A percentile compares a stretch with the other conserved stretches of the same genome.
phyloP scores from a whole-genome alignment of 2,888 invertebrate genomes.

The Cinara cedri region DNA sequence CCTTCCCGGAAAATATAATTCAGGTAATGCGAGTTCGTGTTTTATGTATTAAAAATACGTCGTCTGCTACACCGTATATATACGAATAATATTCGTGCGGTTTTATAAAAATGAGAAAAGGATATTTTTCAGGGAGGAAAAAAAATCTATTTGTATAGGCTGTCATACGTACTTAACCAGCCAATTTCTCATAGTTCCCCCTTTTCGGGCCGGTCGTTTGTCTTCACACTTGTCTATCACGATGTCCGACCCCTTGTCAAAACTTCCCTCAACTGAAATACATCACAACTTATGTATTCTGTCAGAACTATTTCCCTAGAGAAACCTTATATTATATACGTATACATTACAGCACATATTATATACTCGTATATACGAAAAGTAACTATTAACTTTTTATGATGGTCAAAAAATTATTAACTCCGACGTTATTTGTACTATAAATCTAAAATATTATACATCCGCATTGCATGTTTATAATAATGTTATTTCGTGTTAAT shows the following conservation, averaged over 20 bases:
- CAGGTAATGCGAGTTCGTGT: background rate
- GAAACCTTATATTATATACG: slow-evolving; percentile 25
- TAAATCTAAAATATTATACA: too few species aligned
- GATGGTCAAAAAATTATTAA: slow-evolving; percentile 21
- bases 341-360: too few species aligned
- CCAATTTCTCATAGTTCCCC: slow-evolving; percentile 56
- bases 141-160: slow-evolving; percentile 46
- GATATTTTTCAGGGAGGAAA: slow-evolving; percentile 24
- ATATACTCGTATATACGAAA: slow-evolving; percentile 27
- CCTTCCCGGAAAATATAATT: background rate
- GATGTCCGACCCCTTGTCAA: slow-evolving; percentile 55
- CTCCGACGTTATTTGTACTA: background rate
- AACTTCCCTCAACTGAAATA: slow-evolving; percentile 52
- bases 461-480: too few species aligned
- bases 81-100: slow-evolving; percentile 6
- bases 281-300: slow-evolving; percentile 53
- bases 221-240: slow-evolving; percentile 57
- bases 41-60: background rate
- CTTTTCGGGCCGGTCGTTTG: slow-evolving; percentile 47
- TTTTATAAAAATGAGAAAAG: slow-evolving; percentile 25
- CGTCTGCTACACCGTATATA: background rate
- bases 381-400: slow-evolving; percentile 46
- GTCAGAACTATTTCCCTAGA: slow-evolving; percentile 55
- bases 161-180: slow-evolving; percentile 55
- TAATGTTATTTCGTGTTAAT: too few species aligned